Base-by-base conservation (phyloP, 2,888 invertebrate species). In the Hipparchia sbordonii region DNA sequence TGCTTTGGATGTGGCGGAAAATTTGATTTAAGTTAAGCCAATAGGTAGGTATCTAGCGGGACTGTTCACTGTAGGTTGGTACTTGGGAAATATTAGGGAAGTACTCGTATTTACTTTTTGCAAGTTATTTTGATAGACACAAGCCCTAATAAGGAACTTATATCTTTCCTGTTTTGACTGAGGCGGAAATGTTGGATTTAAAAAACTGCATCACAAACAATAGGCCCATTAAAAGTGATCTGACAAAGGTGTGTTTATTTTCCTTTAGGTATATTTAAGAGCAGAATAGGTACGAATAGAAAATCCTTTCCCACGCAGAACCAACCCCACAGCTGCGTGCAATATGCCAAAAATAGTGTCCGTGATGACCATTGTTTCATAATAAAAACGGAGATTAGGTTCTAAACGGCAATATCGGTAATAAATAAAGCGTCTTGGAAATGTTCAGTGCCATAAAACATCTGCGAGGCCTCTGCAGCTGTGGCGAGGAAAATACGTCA, bases 401-500 rank as follows among this genome's bases (percentile, higher is more conserved):
- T 89, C 89, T 90, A 91, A 93, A 91, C 89, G 87, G 91, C 89
- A 91, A 91, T 92, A 90, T 91, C 86, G 90, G 90, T 91, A 90
- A 92, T 92, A 92, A 92, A 92, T 89, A 91, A 91, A 89, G 82
- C 88, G 89, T 87, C 91, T 92, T 91, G 89, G 90, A 92, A 93
- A 92, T 89, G 85, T 89, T 91, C 91, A 87, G 87, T 84, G 86
- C 86, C 92, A 90, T 93, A 93, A 93, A 93, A 92, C 93, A 93
- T 92, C 93, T 93, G 93, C 86, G 83, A 87, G 89, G 88, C 89
- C 89, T 88, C 80, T 85, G 85, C 93, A 93, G 93, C 92, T 93
- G 93, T 86, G 89, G 67, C 51, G 84, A 84, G 86, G 90, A 89
- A 92, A 91, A 90, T 89, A 91, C 92, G 92, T 92, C 92, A 92